Conservation (phyloP, 2,113 vertebrate genomes). For the Planiliza haematocheilus region DNA sequence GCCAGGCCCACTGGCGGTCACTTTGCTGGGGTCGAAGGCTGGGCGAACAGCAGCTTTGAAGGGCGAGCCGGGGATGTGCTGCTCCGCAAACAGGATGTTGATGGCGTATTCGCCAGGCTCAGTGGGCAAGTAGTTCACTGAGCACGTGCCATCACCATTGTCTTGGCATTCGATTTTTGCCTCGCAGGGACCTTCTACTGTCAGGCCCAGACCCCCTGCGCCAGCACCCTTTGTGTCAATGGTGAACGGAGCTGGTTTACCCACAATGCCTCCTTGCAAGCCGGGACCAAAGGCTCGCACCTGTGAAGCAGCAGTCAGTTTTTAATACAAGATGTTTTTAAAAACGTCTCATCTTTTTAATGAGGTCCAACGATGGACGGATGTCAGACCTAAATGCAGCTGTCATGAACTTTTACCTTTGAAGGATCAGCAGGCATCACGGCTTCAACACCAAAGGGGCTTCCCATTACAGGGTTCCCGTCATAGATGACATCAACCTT, state of each 20-base stretch:
- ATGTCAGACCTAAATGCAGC: slow-evolving; percentile 5
- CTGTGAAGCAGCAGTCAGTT: slow-evolving; percentile 69
- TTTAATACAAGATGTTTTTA: neutral
- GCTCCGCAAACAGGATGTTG: slow-evolving; percentile 91
- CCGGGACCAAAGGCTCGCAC: slow-evolving; percentile 92
- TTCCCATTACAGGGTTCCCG: slow-evolving; percentile 91
- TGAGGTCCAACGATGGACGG: neutral
- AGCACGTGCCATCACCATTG: slow-evolving; percentile 91
- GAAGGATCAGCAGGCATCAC: slow-evolving; percentile 93
- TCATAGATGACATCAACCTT: slow-evolving; percentile 95
- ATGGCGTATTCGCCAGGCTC: slow-evolving; percentile 90
- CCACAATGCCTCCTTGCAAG: slow-evolving; percentile 89
- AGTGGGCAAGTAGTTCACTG: slow-evolving; percentile 92
- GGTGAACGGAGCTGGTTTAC: slow-evolving; percentile 89
- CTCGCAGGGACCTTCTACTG: slow-evolving; percentile 92
- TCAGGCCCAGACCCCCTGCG: slow-evolving; percentile 90
- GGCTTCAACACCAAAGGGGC: slow-evolving; percentile 92
- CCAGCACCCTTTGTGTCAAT: slow-evolving; percentile 94
- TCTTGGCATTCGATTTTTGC: slow-evolving; percentile 94
- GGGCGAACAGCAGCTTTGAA: slow-evolving; percentile 88
- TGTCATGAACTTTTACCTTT: slow-evolving; percentile 84
- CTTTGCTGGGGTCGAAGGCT: slow-evolving; percentile 89
- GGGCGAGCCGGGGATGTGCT: slow-evolving; percentile 93
- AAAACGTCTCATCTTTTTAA: neutral
- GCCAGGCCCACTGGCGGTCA: slow-evolving; percentile 90